These are phyloP conservation scores for Neopelma chrysocephalum DNA, from an alignment of 2,797 vertebrate species.

Conservation along the genomic window DNA sequence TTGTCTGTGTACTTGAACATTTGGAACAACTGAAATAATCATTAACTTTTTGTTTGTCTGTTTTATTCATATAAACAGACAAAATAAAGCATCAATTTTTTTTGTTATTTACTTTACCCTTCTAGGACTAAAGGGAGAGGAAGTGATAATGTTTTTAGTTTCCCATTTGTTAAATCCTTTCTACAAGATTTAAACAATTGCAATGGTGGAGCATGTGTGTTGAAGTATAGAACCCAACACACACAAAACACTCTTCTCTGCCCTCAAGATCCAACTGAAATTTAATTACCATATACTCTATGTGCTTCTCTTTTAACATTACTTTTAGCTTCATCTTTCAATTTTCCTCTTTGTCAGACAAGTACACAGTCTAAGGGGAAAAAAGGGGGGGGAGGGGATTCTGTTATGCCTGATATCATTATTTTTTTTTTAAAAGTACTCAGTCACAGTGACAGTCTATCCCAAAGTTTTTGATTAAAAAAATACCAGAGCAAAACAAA, in stretches of 20 bases:
- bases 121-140: background rate
- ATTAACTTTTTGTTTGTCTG: background rate
- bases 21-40: background rate
- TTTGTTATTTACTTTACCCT: background rate
- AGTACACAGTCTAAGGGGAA: background rate
- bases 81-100: background rate
- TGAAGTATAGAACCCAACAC: background rate
- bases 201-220: background rate
- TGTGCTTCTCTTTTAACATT: background rate
- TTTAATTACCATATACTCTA: background rate
- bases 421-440: background rate
- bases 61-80: background rate
- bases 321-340: background rate
- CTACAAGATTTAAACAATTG: background rate
- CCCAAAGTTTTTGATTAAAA: rapidly evolving
- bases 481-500: background rate
- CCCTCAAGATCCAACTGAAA: background rate
- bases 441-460: background rate
- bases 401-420: rapidly evolving
- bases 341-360: background rate
- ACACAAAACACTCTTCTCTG: background rate
- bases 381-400: rapidly evolving
- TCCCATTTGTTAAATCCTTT: background rate
- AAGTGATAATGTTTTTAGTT: background rate
- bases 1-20: background rate